Evolutionary conservation across 1,140 invertebrate genomes (phyloP), one percentile per base, ranked within the genome.

Genomic region (Drosophila jambulina): DNA sequence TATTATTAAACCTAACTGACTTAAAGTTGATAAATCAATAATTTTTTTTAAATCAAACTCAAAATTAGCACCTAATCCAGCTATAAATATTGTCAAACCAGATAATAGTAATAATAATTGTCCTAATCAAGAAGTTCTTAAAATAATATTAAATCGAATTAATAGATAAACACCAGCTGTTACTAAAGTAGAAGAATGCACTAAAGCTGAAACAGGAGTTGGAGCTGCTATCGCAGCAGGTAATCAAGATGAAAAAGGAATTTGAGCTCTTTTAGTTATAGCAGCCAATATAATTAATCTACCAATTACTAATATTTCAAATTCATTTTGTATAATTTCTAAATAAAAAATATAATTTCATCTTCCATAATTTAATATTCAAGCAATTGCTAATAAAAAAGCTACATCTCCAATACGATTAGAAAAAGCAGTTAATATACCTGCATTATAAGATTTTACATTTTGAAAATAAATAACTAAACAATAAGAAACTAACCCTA

Each of bases 151-250:
- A 94, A 95, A 95, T 9, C 94, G 95, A 94, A 96, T 95, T 92
- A 96, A 86, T 93, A 96, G 93, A 94, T 95, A 96, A 72, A 96
- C 93, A 0, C 95, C 95, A 0, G 95, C 95, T 36, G 95, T 96
- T 0, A 96, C 95, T 84, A 96, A 94, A 71, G 95, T 96, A 29
- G 95, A 96, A 75, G 95, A 96, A 94, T 96, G 95, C 91, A 96
- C 95, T 93, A 96, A 95, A 54, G 95, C 94, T 53, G 95, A 96
- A 75, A 96, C 94, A 45, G 95, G 95, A n/a, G 95, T 96, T 43
- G 95, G 95, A 43, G 95, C 95, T 2, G 95, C 93, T 95, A 96
- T 96, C 34, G 95, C 95, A 8, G 94, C 94, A 0, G 96, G 96
- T 34, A 96, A 91, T 90, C 96, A 93, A 38, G 94, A 93, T 80